Evolutionary conservation across 2,113 vertebrate genomes (phyloP).

Genomic region (Chionis minor): DNA sequence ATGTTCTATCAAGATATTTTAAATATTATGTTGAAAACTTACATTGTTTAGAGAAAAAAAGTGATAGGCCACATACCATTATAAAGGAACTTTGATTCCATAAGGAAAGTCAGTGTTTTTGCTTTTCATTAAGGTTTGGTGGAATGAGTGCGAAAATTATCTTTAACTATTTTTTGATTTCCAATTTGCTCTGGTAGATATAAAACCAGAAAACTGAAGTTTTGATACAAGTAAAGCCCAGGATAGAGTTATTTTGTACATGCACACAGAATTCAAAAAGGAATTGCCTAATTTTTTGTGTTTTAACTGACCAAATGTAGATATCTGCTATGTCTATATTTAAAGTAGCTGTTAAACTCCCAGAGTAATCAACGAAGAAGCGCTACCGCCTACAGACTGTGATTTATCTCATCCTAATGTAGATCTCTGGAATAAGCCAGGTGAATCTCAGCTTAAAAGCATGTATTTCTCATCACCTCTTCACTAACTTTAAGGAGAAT

Average conservation of each 20-base stretch:
- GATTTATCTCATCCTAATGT: background rate
- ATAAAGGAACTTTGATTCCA: background rate
- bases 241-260: background rate
- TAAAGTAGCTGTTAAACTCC: background rate
- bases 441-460: background rate
- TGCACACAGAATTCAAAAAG: background rate
- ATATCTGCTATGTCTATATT: background rate
- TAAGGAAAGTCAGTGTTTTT: background rate
- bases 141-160: background rate
- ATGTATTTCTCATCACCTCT: background rate
- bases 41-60: background rate
- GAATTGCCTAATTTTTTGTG: background rate
- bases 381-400: background rate
- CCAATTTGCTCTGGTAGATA: background rate
- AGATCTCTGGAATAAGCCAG: background rate
- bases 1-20: background rate
- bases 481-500: background rate
- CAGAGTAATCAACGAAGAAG: rapidly evolving
- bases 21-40: background rate
- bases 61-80: rapidly evolving
- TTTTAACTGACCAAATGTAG: background rate
- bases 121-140: background rate
- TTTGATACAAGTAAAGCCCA: background rate
- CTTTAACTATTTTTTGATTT: background rate
- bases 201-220: background rate